Evolutionary conservation across 2,888 invertebrate genomes (phyloP).

Genomic region (Nebria brevicollis): DNA sequence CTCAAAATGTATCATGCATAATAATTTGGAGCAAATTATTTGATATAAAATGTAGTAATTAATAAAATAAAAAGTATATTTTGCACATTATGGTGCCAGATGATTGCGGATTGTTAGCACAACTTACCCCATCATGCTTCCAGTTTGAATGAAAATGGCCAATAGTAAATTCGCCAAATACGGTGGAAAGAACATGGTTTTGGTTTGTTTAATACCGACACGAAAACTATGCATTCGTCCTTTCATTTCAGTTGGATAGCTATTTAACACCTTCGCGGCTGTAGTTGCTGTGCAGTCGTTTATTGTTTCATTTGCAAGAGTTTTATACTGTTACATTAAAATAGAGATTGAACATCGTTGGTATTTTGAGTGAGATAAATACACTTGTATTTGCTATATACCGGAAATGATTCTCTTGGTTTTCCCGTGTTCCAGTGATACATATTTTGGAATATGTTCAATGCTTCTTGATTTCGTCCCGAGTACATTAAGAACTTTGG

Average conservation of each 20-base stretch:
- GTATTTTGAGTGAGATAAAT: not conserved
- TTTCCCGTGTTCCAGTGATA: constrained; percentile 67
- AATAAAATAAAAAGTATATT: no score
- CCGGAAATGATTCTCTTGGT: constrained; percentile 64
- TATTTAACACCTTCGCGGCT: constrained; percentile 49
- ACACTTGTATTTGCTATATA: constrained; percentile 54
- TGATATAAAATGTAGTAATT: no score
- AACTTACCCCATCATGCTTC: constrained; percentile 73
- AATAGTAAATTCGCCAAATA: constrained; percentile 70
- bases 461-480: constrained; percentile 65
- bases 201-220: constrained; percentile 71
- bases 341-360: not conserved
- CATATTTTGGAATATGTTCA: constrained; percentile 67
- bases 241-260: constrained; percentile 55
- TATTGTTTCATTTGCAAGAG: constrained; percentile 58
- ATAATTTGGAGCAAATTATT: not conserved
- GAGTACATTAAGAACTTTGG: constrained; percentile 68
- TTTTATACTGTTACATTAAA: constrained; percentile 57
- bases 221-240: constrained; percentile 65
- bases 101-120: no score
- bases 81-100: no score
- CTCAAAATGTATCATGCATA: constrained; percentile 3
- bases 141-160: constrained; percentile 73
- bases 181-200: constrained; percentile 73
- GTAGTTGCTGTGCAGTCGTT: constrained; percentile 51